Evolutionary conservation across 2,113 vertebrate genomes (phyloP).

Genomic region (Rattus norvegicus): GRCr8 NC_086031.1:10469501-10470000

Average conservation of each 20-base stretch:
- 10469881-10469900: background rate
- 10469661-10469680: background rate
- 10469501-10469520: background rate
- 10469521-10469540: background rate
- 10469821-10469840: background rate
- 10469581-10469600: background rate
- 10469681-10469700: background rate
- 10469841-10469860: fast-evolving
- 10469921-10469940: background rate
- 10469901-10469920: background rate
- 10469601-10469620: background rate
- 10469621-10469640: background rate
- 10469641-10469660: background rate
- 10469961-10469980: no score
- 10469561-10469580: background rate
- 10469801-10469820: background rate
- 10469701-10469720: background rate
- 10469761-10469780: background rate
- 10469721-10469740: background rate
- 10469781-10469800: background rate
- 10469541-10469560: background rate
- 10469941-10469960: no score
- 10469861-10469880: background rate
- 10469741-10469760: background rate
- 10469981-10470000: no score